A percentile compares a stretch with the other conserved stretches of the same genome.
These are phyloP conservation scores for Cranoglanis bouderius DNA, from an alignment of 2,113 vertebrate genomes.

Conservation along the genomic window DNA sequence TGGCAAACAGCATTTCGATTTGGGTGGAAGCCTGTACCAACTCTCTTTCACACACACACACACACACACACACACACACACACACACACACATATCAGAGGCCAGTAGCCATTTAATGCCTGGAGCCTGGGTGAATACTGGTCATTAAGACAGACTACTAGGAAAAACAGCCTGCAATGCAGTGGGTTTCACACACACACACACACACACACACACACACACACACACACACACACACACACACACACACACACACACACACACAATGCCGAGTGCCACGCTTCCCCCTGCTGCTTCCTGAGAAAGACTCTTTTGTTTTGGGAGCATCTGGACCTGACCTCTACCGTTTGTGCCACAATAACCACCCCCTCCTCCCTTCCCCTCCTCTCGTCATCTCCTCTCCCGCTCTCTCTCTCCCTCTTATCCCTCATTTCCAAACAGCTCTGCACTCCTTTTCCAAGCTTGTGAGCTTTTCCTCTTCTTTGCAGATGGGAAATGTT, in stretches of 20 bases:
- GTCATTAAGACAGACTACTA: conserved; percentile 82
- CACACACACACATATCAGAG: conserved; percentile 5
- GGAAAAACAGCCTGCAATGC: conserved; percentile 83
- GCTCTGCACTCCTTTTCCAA: conserved; percentile 53
- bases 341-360: conserved; percentile 67
- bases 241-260: conserved; percentile 56
- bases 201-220: conserved; percentile 40
- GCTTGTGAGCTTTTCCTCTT: conserved; percentile 60
- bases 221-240: conserved; percentile 45
- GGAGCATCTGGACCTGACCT: conserved; percentile 81
- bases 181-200: conserved; percentile 56
- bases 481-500: conserved; percentile 60
- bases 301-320: conserved; percentile 82
- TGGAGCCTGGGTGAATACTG: conserved; percentile 69
- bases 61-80: conserved; percentile 10
- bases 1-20: conserved; percentile 16
- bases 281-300: conserved; percentile 78
- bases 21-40: conserved; percentile 3
- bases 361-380: conserved; percentile 61
- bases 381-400: conserved; percentile 37
- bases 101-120: conserved; percentile 55
- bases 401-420: neutral
- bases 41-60: neutral
- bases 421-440: neutral
- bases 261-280: conserved; percentile 77